Evolutionary conservation across 2,888 invertebrate species (phyloP), one percentile per base, ranked within the genome.

Genomic region (Pachydiplax longipennis): DNA sequence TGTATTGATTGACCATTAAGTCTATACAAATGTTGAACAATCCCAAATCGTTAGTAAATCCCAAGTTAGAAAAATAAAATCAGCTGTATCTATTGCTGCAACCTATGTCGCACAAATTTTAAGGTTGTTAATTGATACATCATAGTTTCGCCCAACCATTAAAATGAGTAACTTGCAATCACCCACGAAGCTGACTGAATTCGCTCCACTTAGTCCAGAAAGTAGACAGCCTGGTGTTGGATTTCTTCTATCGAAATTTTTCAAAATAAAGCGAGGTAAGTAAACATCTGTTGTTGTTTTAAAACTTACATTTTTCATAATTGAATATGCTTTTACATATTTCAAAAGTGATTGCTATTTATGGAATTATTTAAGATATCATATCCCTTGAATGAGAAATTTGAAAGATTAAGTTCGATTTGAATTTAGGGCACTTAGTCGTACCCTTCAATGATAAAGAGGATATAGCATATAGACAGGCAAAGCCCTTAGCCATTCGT

Each of bases 171-270:
- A 96, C 92, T 94, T 96, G 92, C 95, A 96, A 92, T 96, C 96
- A 2, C 95, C 96, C 83, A 95, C 96, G 22, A 96, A 96, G 93
- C 94, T 97, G 91, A 97, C 97, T 15, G 97, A 97, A 93, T 97
- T 97, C 93, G 96, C 97, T 90, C 96, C 97, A 40, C 95, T 97
- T 91, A 97, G 97, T 93, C 95, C 97, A 0, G 97, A 97, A 93
- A 96, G 96, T 44, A 96, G 95, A 92, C 96, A 96, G 92, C 96
- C 97, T 92, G 96, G 96, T 35, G 96, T 97, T 44, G 95, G 96
- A 15, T 96, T 97, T 81, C 95, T 97, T 92, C 95, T 97, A 92
- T 96, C 97, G 35, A 97, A 97, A 93, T 95, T 98, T 92, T 97
- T 97, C 94, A 96, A 95, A 93, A 95, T 96, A 92, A 95, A 95